Conservation (phyloP, 2,113 vertebrate species). For the Psilopsiagon aymara region DNA sequence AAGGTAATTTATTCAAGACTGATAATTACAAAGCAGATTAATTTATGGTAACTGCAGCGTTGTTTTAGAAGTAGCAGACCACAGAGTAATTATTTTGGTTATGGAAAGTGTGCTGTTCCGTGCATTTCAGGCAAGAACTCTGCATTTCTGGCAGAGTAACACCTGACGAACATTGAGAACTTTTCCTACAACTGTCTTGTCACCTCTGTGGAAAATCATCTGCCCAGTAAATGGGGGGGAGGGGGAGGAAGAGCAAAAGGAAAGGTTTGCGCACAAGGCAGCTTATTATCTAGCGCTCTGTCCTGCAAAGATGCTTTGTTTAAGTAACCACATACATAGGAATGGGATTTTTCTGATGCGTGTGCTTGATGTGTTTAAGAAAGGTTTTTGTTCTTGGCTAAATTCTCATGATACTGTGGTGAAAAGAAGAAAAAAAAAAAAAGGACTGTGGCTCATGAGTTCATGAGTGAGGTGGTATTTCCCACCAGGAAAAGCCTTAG, state of each 20-base stretch:
- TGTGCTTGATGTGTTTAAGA: neutral
- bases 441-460: neutral
- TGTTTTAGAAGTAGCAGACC: neutral
- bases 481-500: neutral
- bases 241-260: neutral
- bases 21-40: neutral
- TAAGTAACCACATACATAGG: neutral
- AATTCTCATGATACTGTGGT: neutral
- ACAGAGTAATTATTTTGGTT: neutral
- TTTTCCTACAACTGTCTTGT: neutral
- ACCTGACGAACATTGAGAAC: neutral
- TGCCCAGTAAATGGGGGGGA: neutral
- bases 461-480: neutral
- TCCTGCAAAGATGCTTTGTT: neutral
- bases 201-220: neutral
- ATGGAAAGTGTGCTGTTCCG: neutral
- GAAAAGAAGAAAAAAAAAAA: neutral
- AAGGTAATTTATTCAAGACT: neutral
- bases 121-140: neutral
- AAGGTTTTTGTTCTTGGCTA: neutral
- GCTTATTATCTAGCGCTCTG: neutral
- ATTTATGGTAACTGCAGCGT: neutral
- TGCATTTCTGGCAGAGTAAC: neutral
- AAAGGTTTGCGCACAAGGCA: neutral
- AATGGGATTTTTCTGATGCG: neutral